Conservation (phyloP, 2,888 invertebrate species). For the Hydrotaea diabolus region DNA sequence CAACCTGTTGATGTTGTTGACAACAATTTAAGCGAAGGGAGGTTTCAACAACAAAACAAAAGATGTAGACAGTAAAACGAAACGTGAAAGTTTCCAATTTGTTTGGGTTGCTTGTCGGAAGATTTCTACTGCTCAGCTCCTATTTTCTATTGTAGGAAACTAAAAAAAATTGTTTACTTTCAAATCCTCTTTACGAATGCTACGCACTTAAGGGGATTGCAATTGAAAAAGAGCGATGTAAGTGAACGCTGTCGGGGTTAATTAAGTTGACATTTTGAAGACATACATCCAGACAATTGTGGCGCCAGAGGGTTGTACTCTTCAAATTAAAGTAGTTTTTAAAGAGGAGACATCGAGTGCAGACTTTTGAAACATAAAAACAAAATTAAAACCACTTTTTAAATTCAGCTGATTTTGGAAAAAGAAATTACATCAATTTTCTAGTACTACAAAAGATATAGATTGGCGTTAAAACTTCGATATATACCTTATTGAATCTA, state of each 20-base stretch:
- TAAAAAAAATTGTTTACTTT: background rate
- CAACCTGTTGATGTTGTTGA: slow-evolving; percentile 23
- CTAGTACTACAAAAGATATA: too few species aligned
- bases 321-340: background rate
- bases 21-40: slow-evolving; percentile 1
- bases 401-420: too few species aligned
- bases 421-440: too few species aligned
- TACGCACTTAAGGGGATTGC: background rate
- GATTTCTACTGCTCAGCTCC: background rate
- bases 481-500: too few species aligned
- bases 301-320: slow-evolving; percentile 31
- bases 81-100: background rate
- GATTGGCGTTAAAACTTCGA: too few species aligned
- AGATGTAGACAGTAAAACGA: background rate
- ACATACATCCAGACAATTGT: slow-evolving; percentile 33
- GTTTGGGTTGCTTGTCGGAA: background rate
- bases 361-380: too few species aligned
- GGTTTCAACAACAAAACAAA: too few species aligned
- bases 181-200: background rate
- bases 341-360: background rate
- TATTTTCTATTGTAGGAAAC: background rate
- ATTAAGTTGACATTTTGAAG: slow-evolving; percentile 46
- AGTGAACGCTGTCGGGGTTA: background rate
- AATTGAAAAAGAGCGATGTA: background rate
- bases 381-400: too few species aligned